Conservation (phyloP, 2,888 invertebrate species). For the Hipparchia sbordonii region DNA sequence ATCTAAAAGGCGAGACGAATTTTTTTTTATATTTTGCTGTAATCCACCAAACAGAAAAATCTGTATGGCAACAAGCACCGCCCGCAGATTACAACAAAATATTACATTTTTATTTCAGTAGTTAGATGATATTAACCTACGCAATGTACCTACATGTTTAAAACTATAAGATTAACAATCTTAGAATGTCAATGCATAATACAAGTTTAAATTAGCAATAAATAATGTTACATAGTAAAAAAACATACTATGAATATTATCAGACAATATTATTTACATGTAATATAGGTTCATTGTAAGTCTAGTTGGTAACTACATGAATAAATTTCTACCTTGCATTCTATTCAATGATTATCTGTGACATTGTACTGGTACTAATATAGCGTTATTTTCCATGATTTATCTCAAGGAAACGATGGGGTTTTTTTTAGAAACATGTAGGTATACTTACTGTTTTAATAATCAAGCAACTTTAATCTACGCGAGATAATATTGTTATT, state of each 20-base stretch:
- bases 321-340: neutral
- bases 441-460: neutral
- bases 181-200: too few species aligned
- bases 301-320: constrained; percentile 3
- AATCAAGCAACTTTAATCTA: constrained; percentile 2
- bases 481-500: constrained; percentile 22
- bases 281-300: neutral
- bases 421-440: constrained; percentile 19
- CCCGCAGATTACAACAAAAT: too few species aligned
- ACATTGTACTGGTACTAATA: constrained; percentile 25
- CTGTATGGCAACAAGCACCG: too few species aligned
- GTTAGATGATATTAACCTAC: too few species aligned
- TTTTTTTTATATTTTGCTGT: too few species aligned
- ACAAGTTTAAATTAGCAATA: too few species aligned
- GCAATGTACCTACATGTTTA: too few species aligned
- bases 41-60: too few species aligned
- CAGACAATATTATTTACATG: neutral
- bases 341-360: constrained; percentile 16
- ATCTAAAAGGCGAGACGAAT: too few species aligned
- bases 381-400: constrained; percentile 2
- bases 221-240: too few species aligned
- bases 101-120: too few species aligned
- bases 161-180: too few species aligned
- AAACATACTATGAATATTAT: neutral
- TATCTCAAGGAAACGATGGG: constrained; percentile 2